Percentiles rank a stretch among this genome's conserved stretches.
Conservation (phyloP, 92 coral and sea anemone species). For the Zoanthus sansibaricus region DNA sequence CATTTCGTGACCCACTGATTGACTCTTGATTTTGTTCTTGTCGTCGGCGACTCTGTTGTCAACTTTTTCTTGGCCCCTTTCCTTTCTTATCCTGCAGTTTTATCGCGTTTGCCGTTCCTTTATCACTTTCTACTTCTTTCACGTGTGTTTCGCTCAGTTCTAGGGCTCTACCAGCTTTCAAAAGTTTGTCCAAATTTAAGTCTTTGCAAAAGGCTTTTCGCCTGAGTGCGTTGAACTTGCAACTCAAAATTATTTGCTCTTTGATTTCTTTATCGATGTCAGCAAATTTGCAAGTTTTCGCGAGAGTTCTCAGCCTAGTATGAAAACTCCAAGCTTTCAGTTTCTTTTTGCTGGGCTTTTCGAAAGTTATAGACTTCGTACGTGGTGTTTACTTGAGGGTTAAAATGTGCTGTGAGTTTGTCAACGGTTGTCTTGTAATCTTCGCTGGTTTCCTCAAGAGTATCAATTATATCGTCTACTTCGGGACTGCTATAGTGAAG, state of each 20-base stretch:
- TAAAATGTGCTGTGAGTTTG: no score
- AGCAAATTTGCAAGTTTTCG: neutral
- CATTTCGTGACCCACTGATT: neutral
- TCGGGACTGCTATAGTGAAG: neutral
- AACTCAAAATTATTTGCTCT: neutral
- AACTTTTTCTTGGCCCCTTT: neutral
- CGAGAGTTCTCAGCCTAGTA: neutral
- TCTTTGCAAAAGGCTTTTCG: neutral
- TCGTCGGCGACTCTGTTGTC: neutral
- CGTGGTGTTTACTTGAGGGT: no score
- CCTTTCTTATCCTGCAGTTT: neutral
- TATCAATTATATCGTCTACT: slow-evolving; percentile 8
- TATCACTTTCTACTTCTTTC: neutral
- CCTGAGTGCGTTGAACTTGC: neutral
- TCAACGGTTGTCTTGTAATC: neutral
- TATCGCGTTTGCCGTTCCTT: neutral
- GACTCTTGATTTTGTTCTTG: slow-evolving; percentile 1
- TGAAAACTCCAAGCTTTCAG: neutral
- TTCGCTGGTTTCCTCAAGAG: neutral
- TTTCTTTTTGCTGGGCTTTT: neutral
- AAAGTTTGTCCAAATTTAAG: neutral
- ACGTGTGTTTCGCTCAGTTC: neutral
- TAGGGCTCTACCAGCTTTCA: neutral
- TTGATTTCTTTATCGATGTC: neutral
- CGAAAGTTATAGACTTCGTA: neutral